These are phyloP conservation scores for Eidolon helvum DNA, from an alignment of 2,113 vertebrate species.

Conservation along the genomic window DNA sequence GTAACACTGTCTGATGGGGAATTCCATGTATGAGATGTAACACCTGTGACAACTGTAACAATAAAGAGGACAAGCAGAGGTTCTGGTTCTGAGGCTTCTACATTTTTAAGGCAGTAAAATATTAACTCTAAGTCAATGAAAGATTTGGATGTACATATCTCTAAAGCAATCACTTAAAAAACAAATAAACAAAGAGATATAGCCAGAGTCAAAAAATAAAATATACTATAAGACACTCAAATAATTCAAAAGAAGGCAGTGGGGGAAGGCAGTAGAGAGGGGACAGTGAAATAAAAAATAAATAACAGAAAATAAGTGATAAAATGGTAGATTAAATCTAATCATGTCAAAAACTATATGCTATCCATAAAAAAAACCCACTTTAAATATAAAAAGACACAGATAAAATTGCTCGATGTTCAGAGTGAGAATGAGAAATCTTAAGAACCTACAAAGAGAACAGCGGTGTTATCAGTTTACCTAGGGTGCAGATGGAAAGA, in stretches of 20 bases:
- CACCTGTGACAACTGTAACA: background rate
- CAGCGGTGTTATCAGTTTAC: background rate
- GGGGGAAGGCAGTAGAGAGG: background rate
- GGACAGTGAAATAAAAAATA: background rate
- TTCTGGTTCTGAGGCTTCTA: background rate
- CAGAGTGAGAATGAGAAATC: background rate
- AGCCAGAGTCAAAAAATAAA: background rate
- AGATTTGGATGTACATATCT: background rate
- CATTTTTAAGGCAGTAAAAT: background rate
- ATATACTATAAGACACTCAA: background rate
- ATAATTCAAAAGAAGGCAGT: background rate
- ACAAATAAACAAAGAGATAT: background rate
- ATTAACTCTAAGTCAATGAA: background rate
- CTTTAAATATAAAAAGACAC: background rate
- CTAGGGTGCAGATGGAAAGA: background rate
- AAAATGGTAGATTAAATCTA: background rate
- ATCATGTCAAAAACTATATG: background rate
- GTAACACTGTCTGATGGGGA: background rate
- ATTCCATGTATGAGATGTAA: background rate
- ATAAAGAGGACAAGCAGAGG: background rate
- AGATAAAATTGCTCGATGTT: background rate
- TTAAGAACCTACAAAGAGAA: background rate
- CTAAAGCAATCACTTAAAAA: background rate
- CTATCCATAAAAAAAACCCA: background rate
- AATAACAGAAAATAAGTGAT: background rate